A percentile compares a stretch with the other conserved stretches of the same genome.
These are phyloP conservation scores for Subacronicta megacephala DNA, from an alignment of 2,888 invertebrate species.

Conservation along the genomic window DNA sequence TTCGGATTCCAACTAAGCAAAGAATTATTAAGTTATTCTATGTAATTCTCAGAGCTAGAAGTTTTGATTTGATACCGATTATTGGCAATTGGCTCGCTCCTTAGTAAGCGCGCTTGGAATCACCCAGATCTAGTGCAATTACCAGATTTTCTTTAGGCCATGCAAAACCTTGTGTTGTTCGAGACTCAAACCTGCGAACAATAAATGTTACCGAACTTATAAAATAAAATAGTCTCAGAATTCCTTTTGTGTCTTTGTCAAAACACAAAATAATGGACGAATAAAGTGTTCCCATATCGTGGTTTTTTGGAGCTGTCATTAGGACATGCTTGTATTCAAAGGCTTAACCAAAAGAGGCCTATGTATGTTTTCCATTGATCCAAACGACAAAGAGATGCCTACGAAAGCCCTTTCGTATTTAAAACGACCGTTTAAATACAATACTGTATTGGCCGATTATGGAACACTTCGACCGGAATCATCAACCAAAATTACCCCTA, in stretches of 20 bases:
- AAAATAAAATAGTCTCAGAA: conserved; percentile 1
- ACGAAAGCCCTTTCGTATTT: conserved; percentile 63
- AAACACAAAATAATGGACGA: conserved; percentile 40
- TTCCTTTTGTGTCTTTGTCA: conserved; percentile 26
- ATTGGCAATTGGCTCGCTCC: too few species aligned
- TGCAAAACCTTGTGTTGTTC: too few species aligned
- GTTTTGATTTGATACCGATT: too few species aligned
- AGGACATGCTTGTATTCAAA: conserved; percentile 45
- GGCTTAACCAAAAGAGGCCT: conserved; percentile 53
- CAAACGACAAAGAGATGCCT: conserved; percentile 54
- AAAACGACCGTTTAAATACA: conserved; percentile 65
- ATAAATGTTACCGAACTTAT: too few species aligned
- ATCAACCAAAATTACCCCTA: conserved; percentile 50
- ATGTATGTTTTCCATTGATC: conserved; percentile 62
- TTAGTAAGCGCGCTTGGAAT: too few species aligned
- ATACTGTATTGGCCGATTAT: conserved; percentile 55
- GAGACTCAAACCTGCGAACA: too few species aligned
- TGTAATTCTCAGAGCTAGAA: too few species aligned
- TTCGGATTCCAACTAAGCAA: too few species aligned
- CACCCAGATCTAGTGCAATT: too few species aligned
- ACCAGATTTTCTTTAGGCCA: too few species aligned
- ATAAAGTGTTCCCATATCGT: conserved; percentile 50
- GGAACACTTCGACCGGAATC: conserved; percentile 28
- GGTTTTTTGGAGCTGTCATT: conserved; percentile 48
- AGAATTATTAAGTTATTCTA: too few species aligned